phyloP scores from a whole-genome alignment of 2,888 invertebrate genomes.

The Phyto melanocephala region DNA sequence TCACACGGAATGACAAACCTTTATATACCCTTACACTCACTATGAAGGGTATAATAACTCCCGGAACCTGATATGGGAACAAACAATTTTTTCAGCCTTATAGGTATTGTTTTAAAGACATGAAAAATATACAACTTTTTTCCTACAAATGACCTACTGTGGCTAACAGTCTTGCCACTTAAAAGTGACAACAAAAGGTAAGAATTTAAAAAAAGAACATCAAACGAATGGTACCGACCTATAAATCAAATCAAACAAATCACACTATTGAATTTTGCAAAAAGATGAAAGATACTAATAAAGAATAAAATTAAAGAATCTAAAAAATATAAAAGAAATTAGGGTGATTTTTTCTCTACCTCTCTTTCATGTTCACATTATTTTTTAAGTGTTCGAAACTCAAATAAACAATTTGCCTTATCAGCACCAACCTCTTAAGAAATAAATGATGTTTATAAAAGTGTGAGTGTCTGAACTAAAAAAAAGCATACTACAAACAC shows the following conservation, averaged over 20 bases:
- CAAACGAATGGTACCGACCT: conserved; percentile 24
- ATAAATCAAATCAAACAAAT: conserved; percentile 43
- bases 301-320: conserved; percentile 27
- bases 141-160: neutral
- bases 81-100: no score
- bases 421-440: conserved; percentile 58
- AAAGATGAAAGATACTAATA: neutral
- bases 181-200: conserved; percentile 23
- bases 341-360: conserved; percentile 18
- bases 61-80: no score
- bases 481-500: neutral
- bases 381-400: neutral
- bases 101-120: no score
- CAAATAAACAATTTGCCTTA: conserved; percentile 52
- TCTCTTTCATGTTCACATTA: neutral
- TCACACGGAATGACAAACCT: no score
- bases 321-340: conserved; percentile 25
- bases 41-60: no score
- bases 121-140: neutral
- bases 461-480: neutral
- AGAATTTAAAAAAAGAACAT: neutral
- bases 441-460: conserved; percentile 50
- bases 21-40: no score
- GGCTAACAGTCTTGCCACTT: neutral
- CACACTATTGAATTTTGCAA: conserved; percentile 37